A percentile compares a stretch with the other conserved stretches of the same genome.
These are phyloP conservation scores for Scytalopus superciliaris DNA, from an alignment of 2,113 vertebrate species.

Conservation along the genomic window DNA sequence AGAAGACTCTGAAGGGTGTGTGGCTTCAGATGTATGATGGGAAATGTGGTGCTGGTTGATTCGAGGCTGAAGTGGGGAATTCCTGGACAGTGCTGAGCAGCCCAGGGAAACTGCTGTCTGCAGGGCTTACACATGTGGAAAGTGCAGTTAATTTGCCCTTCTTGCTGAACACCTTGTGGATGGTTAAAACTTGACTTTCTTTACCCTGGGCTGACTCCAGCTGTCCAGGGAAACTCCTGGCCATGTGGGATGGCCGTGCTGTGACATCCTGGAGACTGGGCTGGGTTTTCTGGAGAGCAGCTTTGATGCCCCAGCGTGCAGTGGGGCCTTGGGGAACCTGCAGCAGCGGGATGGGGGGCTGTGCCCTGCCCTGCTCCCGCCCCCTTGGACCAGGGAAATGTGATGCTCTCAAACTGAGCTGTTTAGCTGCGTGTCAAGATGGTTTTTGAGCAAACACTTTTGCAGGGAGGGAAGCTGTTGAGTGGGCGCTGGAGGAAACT, in stretches of 20 bases:
- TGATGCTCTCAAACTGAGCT: background rate
- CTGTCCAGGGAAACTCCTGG: background rate
- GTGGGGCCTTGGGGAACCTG: background rate
- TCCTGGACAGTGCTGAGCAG: background rate
- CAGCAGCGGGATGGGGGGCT: accelerated
- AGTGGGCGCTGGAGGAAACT: constrained; percentile 16
- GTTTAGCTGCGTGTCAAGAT: background rate
- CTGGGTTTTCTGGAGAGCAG: background rate
- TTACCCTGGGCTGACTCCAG: background rate
- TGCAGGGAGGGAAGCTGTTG: background rate
- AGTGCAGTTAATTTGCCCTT: background rate
- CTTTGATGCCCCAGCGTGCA: accelerated
- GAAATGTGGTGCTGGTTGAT: background rate
- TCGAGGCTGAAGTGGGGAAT: background rate
- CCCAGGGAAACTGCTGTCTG: background rate
- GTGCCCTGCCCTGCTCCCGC: background rate
- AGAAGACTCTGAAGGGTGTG: background rate
- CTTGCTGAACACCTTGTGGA: background rate
- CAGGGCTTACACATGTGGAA: background rate
- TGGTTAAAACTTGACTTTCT: background rate
- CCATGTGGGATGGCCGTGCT: accelerated
- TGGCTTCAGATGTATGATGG: background rate
- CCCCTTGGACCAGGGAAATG: background rate
- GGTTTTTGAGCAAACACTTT: constrained; percentile 9
- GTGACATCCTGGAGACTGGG: background rate